Evolutionary conservation across 2,888 invertebrate genomes (phyloP), one percentile per base, ranked within the genome.

Genomic region (Ophion slaviceki): DNA sequence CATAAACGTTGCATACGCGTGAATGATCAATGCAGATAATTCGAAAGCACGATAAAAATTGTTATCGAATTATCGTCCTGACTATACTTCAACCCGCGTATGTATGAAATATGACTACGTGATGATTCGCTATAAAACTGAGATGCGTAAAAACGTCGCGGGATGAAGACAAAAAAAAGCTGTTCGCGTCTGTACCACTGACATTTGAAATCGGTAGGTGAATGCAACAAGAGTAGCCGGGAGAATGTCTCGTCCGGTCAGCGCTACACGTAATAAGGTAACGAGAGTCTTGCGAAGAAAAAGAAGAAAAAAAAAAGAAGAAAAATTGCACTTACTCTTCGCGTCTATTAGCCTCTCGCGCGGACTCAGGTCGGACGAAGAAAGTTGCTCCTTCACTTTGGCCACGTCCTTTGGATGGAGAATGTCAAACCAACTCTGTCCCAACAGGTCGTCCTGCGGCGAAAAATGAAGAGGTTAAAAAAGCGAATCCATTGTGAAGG

Each of bases 381-480:
- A 98, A 6, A 99, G 95, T 94, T 99, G 99, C 92, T 99, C 99
- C 93, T 99, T 99, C 6, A 99, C 98, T 94, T 98, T 99, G 82
- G 97, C 97, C 59, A 99, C 97, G 94, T 99, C 99, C 93, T 98
- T 98, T 0, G 98, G 98, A 93, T 99, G 99, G 67, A 99, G 94
- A 87, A 98, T 97, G 94, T 99, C 99, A 93, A 99, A 99, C 95
- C 98, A 96, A 93, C 98, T 98, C 94, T 98, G 98, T 0, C 98
- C 98, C 84, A 98, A 93, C 75, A 99, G 95, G 92, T 99, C 99
- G 80, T 96, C 95, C 97, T 97, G 95, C 71, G 76, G 82, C 77
- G 32, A 75, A 72, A n/a, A 53, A 24, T 36, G 78, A 61, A 81
- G 59, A 17, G 36, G 7, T n/a, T 1, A 53, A 76, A 53, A 80